Conservation (phyloP, 2,888 invertebrate genomes). For the Abrostola tripartita region DNA sequence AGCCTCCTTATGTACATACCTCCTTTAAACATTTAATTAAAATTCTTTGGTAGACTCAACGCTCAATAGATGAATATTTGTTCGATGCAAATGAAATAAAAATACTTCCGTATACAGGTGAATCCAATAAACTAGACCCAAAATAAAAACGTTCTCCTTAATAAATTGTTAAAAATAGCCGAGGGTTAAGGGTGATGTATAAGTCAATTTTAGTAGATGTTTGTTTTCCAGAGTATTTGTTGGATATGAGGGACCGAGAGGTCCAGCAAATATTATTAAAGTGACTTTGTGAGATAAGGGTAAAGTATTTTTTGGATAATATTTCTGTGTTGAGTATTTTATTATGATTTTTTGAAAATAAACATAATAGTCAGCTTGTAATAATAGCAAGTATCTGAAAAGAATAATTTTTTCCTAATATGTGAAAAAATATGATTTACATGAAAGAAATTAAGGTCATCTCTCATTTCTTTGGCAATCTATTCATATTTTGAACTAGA, state of each 20-base stretch:
- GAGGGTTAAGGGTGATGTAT: conserved; percentile 28
- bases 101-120: background rate
- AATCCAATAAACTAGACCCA: conserved; percentile 19
- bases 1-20: too few relatives aligned
- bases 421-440: too few relatives aligned
- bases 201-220: conserved; percentile 46
- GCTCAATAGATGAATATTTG: background rate
- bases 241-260: conserved; percentile 15
- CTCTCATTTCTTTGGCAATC: too few relatives aligned
- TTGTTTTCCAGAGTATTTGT: conserved; percentile 45
- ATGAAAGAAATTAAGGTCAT: too few relatives aligned
- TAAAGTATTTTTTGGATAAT: conserved; percentile 3
- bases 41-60: too few relatives aligned
- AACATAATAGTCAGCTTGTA: too few relatives aligned
- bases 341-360: too few relatives aligned
- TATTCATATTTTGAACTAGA: too few relatives aligned
- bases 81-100: background rate
- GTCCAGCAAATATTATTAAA: conserved; percentile 43
- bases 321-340: background rate
- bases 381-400: too few relatives aligned
- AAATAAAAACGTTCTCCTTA: conserved; percentile 11
- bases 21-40: too few relatives aligned
- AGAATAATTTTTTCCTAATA: too few relatives aligned
- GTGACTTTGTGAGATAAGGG: conserved; percentile 23
- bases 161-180: conserved; percentile 44